Base-by-base conservation (phyloP, 2,888 invertebrate genomes). In the Epistrophe eligans region DNA sequence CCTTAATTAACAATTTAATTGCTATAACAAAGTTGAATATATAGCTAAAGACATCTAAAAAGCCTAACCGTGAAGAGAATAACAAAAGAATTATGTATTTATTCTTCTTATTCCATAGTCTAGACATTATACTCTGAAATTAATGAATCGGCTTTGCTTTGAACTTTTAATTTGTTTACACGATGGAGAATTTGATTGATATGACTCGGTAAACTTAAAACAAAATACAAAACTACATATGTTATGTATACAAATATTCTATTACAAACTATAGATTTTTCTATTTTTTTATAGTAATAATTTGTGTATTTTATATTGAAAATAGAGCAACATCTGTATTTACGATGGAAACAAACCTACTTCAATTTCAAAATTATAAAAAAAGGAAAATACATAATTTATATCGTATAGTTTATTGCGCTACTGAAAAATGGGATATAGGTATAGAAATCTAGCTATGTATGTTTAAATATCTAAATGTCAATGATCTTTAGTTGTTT, bases 121-220 rank as follows among this genome's bases (percentile, higher is more conserved):
- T 60, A 60, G 60, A 60, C 60, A 38, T 38, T 17, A 17, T 58
- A 38, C 10, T 15, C 35, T 38, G 35, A 35, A 17, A 24, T 60
- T 19, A 60, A 40, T 4, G 24, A 38, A 24, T 60, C 60, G 60
- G 60, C 4, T 40, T 8, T 13, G 15, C 40, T 60, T 60, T 60
- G 60, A 60, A 40, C 24, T 60, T 60, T 38, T 38, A 58, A 57
- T 40, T 60, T 60, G 60, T 40, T 60, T 60, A 60, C 40, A 60
- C 19, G 13, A 15, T 40, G 11, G 11, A 7, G 15, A 40, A 24
- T 60, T 13, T 40, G 24, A 60, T 40, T 40, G 60, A 40, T 40
- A 58, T 10, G 60, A 9, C 15, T 40, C 24, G 40, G 60, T 60
- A 40, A 19, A 60, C 60, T 24, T 40, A 19, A 60, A 35, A 35